These are phyloP conservation scores for Meleagris gallopavo DNA, from an alignment of 2,113 vertebrate species.

Conservation along the genomic window DNA sequence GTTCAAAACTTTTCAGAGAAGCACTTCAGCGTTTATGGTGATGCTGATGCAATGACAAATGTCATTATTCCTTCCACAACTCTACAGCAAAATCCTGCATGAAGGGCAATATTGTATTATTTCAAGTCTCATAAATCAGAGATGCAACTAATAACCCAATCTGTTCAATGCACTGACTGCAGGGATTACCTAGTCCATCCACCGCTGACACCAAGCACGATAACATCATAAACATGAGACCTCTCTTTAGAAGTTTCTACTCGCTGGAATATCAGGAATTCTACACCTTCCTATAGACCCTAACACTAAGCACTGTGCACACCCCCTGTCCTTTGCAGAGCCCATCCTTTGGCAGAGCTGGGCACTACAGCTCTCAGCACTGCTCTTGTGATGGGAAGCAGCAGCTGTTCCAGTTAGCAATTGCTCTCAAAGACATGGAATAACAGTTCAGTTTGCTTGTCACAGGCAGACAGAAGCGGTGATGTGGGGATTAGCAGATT, in stretches of 20 bases:
- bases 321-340: not conserved
- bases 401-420: not conserved
- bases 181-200: not conserved
- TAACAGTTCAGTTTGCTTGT: not conserved
- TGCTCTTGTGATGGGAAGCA: not conserved
- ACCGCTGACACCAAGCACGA: not conserved
- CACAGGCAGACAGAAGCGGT: not conserved
- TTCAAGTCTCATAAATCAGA: not conserved
- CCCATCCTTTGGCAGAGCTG: not conserved
- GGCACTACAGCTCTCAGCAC: not conserved
- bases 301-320: not conserved
- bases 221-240: fast-evolving
- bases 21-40: not conserved
- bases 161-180: not conserved
- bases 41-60: not conserved
- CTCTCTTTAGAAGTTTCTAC: not conserved
- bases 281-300: not conserved
- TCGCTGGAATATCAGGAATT: not conserved
- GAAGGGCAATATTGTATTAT: not conserved
- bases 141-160: not conserved
- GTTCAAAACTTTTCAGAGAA: not conserved
- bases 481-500: slow-evolving; percentile 1
- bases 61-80: not conserved
- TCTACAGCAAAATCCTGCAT: not conserved
- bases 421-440: not conserved